A percentile compares a stretch with the other conserved stretches of the same genome.
These are phyloP conservation scores for Girardia tigrina DNA, from an alignment of 2,888 invertebrate species.

Conservation along the genomic window DNA sequence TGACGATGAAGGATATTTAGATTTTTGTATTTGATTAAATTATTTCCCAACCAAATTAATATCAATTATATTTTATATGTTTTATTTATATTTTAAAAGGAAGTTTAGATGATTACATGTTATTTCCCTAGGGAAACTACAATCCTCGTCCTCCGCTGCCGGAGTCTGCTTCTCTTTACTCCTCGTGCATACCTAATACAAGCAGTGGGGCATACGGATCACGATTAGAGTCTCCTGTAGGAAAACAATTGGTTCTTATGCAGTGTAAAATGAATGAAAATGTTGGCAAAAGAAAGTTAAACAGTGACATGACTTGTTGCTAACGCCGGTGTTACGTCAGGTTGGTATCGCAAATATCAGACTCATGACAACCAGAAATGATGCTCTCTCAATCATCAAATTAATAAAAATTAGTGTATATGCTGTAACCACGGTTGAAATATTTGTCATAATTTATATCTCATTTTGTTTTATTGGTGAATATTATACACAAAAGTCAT, in stretches of 20 bases:
- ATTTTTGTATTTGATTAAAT: no score
- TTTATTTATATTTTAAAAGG: no score
- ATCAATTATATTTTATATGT: no score
- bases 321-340: neutral
- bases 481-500: no score
- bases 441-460: no score
- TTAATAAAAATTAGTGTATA: neutral
- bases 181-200: neutral
- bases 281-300: neutral
- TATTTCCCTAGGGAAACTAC: no score
- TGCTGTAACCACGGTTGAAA: neutral
- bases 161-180: neutral
- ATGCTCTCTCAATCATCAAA: no score
- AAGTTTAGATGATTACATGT: no score
- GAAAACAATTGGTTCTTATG: neutral
- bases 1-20: no score
- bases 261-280: constrained; percentile 4
- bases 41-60: neutral
- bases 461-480: no score
- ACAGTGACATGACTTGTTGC: neutral
- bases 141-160: neutral
- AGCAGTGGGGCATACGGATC: constrained; percentile 5
- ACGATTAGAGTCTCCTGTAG: neutral
- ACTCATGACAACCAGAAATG: no score
- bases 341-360: neutral